Evolutionary conservation across 30 jellyfish, hydroid and myxozoan species (phyloP), one percentile per base, ranked within the genome.

Genomic region (Mastigias papua): DNA sequence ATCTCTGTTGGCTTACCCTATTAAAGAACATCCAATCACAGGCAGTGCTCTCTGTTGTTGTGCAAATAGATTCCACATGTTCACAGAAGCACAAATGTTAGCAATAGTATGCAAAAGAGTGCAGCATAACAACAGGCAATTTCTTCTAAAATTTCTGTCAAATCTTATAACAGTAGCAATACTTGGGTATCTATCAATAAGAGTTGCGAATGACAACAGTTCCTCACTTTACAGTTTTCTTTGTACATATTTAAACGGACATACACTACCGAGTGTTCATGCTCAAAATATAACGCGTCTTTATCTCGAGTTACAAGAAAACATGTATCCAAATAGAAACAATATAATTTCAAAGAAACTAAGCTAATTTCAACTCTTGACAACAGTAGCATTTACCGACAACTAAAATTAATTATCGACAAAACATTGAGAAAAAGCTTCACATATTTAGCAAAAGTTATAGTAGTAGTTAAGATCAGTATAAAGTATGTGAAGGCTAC

Each of bases 101-200:
- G n/a, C n/a, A n/a, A n/a, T n/a, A n/a, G n/a, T n/a, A n/a, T n/a
- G n/a, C n/a, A n/a, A n/a, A n/a, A n/a, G n/a, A n/a, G n/a, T n/a
- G n/a, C n/a, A n/a, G n/a, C n/a, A n/a, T n/a, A n/a, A n/a, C n/a
- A n/a, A n/a, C n/a, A n/a, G n/a, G n/a, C n/a, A 15, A 42, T 42
- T 65, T 33, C 76, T 16, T 65, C 25, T 65, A 0, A 65, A 26
- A 65, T 69, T 48, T 26, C 4, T 69, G 21, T 26, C 80, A 48
- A 69, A 69, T 69, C 80, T 69, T 48, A 0, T 69, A 69, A 69
- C 50, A 27, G 29, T 31, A 42, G 80, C 80, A 69, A 15, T 69
- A 69, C 50, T 2, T 69, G 28, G 61, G 29, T 31, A 31, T 69
- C 27, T 26, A 21, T 65, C 16, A 61, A 46, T 16, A 54, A 54